Evolutionary conservation across 2,797 vertebrate genomes (phyloP).

Genomic region (Coregonus sp.): DNA sequence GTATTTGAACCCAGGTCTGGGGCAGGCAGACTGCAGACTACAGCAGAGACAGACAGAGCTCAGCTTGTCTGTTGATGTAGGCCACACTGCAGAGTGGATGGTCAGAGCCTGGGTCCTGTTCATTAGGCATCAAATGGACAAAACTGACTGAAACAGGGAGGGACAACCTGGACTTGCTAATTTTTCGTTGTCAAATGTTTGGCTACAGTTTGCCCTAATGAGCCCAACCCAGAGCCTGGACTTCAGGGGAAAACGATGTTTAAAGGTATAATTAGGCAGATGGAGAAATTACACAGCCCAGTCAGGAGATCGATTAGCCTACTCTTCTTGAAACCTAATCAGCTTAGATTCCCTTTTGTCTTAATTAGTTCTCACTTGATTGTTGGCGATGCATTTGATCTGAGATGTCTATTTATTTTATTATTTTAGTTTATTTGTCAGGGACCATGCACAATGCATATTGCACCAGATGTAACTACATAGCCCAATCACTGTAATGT

Average conservation of each 20-base stretch:
- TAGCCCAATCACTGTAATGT: not conserved
- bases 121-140: not conserved
- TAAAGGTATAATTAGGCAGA: not conserved
- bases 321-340: not conserved
- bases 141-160: not conserved
- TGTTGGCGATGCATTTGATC: not conserved
- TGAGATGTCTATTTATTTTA: not conserved
- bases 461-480: not conserved
- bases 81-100: too few species aligned
- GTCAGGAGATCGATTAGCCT: not conserved
- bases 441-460: not conserved
- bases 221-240: not conserved
- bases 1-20: slow-evolving; percentile 28
- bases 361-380: not conserved
- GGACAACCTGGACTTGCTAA: too few species aligned
- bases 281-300: not conserved
- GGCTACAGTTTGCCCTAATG: not conserved
- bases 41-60: not conserved
- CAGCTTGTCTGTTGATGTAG: too few species aligned
- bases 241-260: not conserved
- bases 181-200: not conserved
- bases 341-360: not conserved
- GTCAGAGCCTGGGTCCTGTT: too few species aligned
- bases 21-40: not conserved
- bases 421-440: not conserved